phyloP scores from a whole-genome alignment of 2,113 vertebrate species.

The Geothlypis trichas region DNA sequence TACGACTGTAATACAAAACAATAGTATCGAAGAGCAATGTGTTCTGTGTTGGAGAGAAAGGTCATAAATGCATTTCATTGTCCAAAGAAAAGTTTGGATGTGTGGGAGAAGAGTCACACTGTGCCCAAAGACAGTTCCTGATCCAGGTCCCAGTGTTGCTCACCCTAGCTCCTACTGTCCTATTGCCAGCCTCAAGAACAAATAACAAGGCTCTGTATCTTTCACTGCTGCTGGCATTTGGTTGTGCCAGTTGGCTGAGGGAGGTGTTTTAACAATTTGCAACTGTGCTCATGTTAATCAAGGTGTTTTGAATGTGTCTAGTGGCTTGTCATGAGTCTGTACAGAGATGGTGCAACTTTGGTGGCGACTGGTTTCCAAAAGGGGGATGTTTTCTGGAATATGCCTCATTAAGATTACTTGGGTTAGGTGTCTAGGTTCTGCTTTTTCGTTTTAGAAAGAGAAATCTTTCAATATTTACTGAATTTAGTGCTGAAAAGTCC shows the following conservation, averaged over 20 bases:
- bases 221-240: neutral
- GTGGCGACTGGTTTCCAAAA: neutral
- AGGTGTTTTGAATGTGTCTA: neutral
- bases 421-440: neutral
- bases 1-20: neutral
- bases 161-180: neutral
- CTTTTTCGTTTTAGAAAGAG: neutral
- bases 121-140: neutral
- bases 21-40: neutral
- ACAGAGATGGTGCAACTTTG: rapidly evolving
- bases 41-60: neutral
- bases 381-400: neutral
- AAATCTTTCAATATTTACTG: neutral
- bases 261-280: neutral
- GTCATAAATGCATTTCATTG: neutral
- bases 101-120: neutral
- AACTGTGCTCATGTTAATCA: neutral
- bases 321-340: neutral
- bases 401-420: neutral
- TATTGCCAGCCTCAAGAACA: neutral
- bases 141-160: neutral
- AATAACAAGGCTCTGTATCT: neutral
- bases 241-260: neutral
- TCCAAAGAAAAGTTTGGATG: neutral
- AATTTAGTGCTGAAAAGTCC: neutral